These are phyloP conservation scores for Castor canadensis DNA, from an alignment of 2,113 vertebrate species.

Conservation along the genomic window DNA sequence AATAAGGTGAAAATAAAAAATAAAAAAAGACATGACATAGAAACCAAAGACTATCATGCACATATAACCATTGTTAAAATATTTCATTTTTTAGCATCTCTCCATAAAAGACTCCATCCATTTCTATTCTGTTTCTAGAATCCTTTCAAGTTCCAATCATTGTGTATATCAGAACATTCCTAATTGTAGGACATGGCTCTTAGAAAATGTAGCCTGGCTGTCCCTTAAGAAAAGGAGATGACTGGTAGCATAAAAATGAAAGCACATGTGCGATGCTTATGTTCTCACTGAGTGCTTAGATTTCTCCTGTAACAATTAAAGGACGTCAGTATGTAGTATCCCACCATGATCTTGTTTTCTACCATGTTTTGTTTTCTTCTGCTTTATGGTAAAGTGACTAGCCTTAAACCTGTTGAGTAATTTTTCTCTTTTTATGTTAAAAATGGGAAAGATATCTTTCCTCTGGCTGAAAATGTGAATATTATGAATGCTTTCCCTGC, in stretches of 20 bases:
- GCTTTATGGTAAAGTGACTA: slow-evolving; percentile 54
- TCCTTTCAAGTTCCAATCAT: not conserved
- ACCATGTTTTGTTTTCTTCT: slow-evolving; percentile 54
- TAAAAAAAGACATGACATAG: not conserved
- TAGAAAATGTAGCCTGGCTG: slow-evolving; percentile 49
- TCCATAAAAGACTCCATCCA: not conserved
- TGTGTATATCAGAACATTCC: slow-evolving; percentile 60
- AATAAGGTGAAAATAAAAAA: slow-evolving; percentile 32
- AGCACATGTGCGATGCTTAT: slow-evolving; percentile 30
- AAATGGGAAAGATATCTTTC: slow-evolving; percentile 8
- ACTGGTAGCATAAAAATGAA: slow-evolving; percentile 63
- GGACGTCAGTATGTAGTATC: not conserved
- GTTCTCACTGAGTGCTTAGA: not conserved
- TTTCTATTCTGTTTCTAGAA: slow-evolving; percentile 31
- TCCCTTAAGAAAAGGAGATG: slow-evolving; percentile 66
- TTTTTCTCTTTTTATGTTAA: slow-evolving; percentile 51
- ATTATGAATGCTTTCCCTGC: not conserved
- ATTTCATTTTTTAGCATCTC: not conserved
- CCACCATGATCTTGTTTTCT: not conserved
- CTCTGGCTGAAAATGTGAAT: slow-evolving; percentile 31
- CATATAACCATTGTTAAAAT: not conserved
- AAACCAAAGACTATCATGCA: not conserved
- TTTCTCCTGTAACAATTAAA: slow-evolving; percentile 61
- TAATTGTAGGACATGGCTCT: slow-evolving; percentile 66
- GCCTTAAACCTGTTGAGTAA: slow-evolving; percentile 55